Conservation (phyloP, 2,113 vertebrate species). For the Poeciliopsis retropinna region DNA sequence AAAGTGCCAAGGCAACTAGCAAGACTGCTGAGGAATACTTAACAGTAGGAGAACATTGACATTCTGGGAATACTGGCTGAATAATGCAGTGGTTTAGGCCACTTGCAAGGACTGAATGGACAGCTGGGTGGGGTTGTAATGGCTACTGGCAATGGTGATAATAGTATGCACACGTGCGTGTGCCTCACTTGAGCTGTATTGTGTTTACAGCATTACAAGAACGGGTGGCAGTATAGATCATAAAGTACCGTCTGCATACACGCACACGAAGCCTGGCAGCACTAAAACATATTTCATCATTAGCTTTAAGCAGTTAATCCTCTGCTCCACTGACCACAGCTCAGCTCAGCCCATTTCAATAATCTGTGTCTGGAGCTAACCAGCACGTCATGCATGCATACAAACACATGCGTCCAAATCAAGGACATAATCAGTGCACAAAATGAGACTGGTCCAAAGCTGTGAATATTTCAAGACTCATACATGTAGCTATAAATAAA, state of each 20-base stretch:
- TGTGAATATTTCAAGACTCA: conserved; percentile 54
- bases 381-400: conserved; percentile 51
- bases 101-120: conserved; percentile 29
- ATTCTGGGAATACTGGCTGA: conserved; percentile 41
- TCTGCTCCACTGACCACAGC: conserved; percentile 79
- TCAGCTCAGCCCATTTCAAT: conserved; percentile 78
- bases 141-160: conserved; percentile 26
- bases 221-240: conserved; percentile 18
- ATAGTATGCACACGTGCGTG: conserved; percentile 13
- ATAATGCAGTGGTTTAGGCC: conserved; percentile 46
- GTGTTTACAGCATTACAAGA: conserved; percentile 39
- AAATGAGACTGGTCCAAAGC: conserved; percentile 57
- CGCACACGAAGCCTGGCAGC: conserved; percentile 36
- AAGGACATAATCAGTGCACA: conserved; percentile 52
- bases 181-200: conserved; percentile 28
- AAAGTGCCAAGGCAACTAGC: conserved; percentile 53
- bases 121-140: conserved; percentile 37
- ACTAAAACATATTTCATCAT: conserved; percentile 83
- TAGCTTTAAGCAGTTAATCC: conserved; percentile 84
- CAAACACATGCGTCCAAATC: conserved; percentile 33
- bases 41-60: conserved; percentile 59
- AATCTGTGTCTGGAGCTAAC: conserved; percentile 79
- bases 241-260: conserved; percentile 40
- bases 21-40: conserved; percentile 70
- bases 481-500: conserved; percentile 24